Conservation (phyloP, 2,888 invertebrate species). For the Lasioglossum vierecki region DNA sequence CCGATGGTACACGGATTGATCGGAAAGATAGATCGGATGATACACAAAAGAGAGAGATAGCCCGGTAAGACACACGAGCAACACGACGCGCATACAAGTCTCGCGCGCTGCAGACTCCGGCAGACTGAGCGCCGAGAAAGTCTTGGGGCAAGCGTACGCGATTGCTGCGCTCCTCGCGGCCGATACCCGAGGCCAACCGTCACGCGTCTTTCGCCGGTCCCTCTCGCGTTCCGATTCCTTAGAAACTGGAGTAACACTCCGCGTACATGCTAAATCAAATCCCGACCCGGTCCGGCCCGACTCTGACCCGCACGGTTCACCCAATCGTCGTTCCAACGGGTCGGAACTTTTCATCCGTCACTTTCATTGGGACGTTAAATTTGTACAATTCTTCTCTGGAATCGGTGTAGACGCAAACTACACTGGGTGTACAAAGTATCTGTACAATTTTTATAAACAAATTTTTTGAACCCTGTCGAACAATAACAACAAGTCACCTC, state of each 20-base stretch:
- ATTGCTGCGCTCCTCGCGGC: conserved; percentile 74
- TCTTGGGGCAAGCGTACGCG: conserved; percentile 72
- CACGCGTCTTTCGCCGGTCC: conserved; percentile 59
- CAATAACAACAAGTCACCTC: no score
- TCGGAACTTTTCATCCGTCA: not conserved
- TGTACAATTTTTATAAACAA: no score
- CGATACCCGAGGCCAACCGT: conserved; percentile 47
- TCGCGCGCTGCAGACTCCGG: conserved; percentile 77
- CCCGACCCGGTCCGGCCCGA: not conserved
- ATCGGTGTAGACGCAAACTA: no score
- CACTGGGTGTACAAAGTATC: no score
- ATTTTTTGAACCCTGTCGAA: no score
- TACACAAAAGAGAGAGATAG: not conserved
- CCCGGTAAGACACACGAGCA: conserved; percentile 16
- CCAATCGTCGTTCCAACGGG: not conserved
- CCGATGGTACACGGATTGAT: not conserved
- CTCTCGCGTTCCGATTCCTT: conserved; percentile 59
- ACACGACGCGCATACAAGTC: conserved; percentile 43
- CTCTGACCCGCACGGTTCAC: not conserved
- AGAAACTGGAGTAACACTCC: conserved; percentile 44
- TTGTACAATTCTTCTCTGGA: not conserved
- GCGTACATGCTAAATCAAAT: conserved; percentile 51
- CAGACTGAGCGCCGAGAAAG: conserved; percentile 76
- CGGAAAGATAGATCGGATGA: not conserved
- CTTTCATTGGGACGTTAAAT: not conserved